Percentiles rank a stretch among this genome's conserved stretches.
Conservation (phyloP, 2,888 invertebrate species). For the Homarus gammarus region DNA sequence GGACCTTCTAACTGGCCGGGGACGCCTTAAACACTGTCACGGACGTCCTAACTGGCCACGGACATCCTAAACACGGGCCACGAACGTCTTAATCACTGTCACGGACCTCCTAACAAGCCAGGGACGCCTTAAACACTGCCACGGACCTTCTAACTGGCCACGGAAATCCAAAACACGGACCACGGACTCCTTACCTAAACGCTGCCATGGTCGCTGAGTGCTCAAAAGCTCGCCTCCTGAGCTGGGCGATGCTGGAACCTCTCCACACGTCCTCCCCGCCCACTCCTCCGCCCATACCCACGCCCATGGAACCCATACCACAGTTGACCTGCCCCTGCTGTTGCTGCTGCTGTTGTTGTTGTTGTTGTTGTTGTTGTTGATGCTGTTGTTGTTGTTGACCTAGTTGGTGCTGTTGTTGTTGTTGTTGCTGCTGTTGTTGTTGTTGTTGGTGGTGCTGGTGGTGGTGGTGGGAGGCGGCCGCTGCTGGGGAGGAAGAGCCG, state of each 20-base stretch:
- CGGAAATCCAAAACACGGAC: neutral
- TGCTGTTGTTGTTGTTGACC: conserved; percentile 53
- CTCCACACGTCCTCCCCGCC: conserved; percentile 69
- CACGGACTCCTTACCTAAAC: conserved; percentile 44
- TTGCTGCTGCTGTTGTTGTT: conserved; percentile 44
- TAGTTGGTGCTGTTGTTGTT: conserved; percentile 38
- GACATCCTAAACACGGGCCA: no score
- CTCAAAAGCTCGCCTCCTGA: conserved; percentile 60
- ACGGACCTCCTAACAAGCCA: no score
- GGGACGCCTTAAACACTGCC: no score
- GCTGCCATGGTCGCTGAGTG: conserved; percentile 65
- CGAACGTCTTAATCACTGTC: no score
- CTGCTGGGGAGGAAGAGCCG: conserved; percentile 60
- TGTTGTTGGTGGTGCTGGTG: conserved; percentile 46
- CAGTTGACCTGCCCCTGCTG: conserved; percentile 56
- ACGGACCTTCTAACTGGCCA: no score
- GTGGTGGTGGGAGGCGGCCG: conserved; percentile 28
- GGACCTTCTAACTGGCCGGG: no score
- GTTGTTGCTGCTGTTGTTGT: conserved; percentile 50
- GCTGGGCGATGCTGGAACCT: conserved; percentile 68
- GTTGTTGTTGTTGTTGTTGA: conserved; percentile 52
- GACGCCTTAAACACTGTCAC: no score
- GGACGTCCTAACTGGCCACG: no score
- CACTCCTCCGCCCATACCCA: conserved; percentile 34
- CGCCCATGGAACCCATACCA: conserved; percentile 51